phyloP scores from a whole-genome alignment of 2,888 invertebrate genomes.

The Philereme vetulata region DNA sequence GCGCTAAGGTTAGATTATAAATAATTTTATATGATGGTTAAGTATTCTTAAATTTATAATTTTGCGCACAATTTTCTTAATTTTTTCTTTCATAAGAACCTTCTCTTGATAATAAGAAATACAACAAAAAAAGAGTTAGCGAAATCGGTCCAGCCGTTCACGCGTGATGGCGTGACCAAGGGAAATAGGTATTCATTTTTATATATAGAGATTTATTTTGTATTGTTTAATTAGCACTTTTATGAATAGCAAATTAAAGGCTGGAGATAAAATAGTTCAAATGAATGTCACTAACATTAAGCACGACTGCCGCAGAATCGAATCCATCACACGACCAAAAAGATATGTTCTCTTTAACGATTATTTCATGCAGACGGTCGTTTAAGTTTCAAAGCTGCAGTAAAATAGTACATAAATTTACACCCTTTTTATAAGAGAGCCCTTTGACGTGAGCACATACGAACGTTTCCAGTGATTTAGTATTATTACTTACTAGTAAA shows the following conservation, averaged over 20 bases:
- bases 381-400: constrained; percentile 38
- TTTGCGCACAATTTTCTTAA: too few relatives aligned
- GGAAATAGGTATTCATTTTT: too few relatives aligned
- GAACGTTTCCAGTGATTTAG: constrained; percentile 74
- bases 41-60: too few relatives aligned
- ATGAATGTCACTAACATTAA: constrained; percentile 5
- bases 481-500: constrained; percentile 83
- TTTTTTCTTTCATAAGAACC: too few relatives aligned
- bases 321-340: constrained; percentile 33
- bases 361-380: constrained; percentile 47
- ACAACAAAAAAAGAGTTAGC: too few relatives aligned
- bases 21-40: too few relatives aligned
- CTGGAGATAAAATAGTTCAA: constrained; percentile 10
- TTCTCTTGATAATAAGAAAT: too few relatives aligned
- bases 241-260: constrained; percentile 3
- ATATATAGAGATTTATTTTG: too few relatives aligned
- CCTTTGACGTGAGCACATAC: constrained; percentile 64
- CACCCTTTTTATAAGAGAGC: constrained; percentile 66
- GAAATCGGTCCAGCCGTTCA: too few relatives aligned
- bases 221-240: too few relatives aligned
- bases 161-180: too few relatives aligned
- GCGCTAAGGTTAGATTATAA: too few relatives aligned
- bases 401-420: constrained; percentile 62
- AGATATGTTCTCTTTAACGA: constrained; percentile 42
- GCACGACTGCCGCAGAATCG: constrained; percentile 12